Percentiles rank a stretch among this genome's conserved stretches.
These are phyloP conservation scores for Tonatia bakeri DNA, from an alignment of 2,113 vertebrate species.

Conservation along the genomic window DNA sequence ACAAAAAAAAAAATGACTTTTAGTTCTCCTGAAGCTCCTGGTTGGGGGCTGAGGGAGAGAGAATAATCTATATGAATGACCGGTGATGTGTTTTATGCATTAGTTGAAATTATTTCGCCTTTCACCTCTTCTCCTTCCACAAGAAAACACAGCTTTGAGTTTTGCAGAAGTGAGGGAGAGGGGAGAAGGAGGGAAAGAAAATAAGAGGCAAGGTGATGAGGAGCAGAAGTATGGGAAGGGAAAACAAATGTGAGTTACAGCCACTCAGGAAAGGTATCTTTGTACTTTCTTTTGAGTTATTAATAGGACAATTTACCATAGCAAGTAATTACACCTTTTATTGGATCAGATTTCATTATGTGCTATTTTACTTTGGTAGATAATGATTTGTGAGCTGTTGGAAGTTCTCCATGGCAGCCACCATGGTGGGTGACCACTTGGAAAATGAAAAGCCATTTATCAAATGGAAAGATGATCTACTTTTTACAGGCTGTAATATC, in stretches of 20 bases:
- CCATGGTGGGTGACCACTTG: not conserved
- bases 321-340: not conserved
- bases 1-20: constrained; percentile 36
- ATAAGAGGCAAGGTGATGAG: not conserved
- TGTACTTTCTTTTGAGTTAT: not conserved
- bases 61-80: constrained; percentile 2
- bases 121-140: not conserved
- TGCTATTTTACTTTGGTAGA: not conserved
- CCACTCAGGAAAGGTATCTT: not conserved
- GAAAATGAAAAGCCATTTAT: not conserved
- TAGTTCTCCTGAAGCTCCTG: not conserved
- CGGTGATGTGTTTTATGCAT: not conserved
- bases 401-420: not conserved
- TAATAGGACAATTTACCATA: not conserved
- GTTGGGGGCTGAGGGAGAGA: not conserved
- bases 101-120: not conserved
- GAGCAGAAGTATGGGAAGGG: not conserved
- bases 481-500: not conserved
- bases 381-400: not conserved
- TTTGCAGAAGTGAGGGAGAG: not conserved
- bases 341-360: not conserved
- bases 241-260: not conserved
- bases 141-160: not conserved
- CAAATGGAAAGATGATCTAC: not conserved
- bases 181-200: not conserved